Base-by-base conservation (phyloP, 2,888 invertebrate species). In the Cheilosia variabilis region DNA sequence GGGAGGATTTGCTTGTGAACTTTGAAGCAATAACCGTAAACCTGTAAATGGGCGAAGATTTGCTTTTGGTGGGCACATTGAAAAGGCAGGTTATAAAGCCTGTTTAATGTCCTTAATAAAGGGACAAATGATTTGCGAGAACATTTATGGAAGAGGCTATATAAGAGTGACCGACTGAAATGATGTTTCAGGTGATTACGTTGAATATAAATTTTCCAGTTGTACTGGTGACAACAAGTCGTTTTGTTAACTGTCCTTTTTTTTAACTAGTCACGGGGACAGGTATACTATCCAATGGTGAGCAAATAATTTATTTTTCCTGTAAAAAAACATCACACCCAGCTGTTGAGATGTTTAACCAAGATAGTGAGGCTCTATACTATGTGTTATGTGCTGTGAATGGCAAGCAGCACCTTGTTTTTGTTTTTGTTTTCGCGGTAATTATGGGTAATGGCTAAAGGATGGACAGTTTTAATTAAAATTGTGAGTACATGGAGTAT, bases 41-140 rank as follows among this genome's bases (percentile, higher is more conserved):
- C 41, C 22, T 19, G 50, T 7, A 22, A 73, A 53, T 22, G 34
- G 47, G 17, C 13, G n/a, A 34, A 34, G 45, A 55, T 73, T 72
- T 63, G 22, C 22, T 43, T 53, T 45, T 6, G 34, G 57, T 69
- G 69, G 34, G 34, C 37, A 19, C 43, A 31, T 57, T 43, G 45
- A 31, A 37, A 37, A 24, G 17, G 17, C 17, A 34, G 41, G 31
- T 31, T 50, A 66, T 78, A 63, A 78, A 78, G 55, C 27, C 6
- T 53, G 31, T 34, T 78, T 78, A 78, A 78, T 78, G 77, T 57
- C 55, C 27, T 34, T 63, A 69, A 69, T 78, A 78, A 78, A 78
- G 19, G 17, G 31, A 55, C 41, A 37, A 57, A 63, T 78, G 69
- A 69, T 78, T 69, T 69, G 62, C 50, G 77, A 53, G 55, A 71